phyloP scores from a whole-genome alignment of 2,797 vertebrate species.

The Neopelma chrysocephalum region DNA sequence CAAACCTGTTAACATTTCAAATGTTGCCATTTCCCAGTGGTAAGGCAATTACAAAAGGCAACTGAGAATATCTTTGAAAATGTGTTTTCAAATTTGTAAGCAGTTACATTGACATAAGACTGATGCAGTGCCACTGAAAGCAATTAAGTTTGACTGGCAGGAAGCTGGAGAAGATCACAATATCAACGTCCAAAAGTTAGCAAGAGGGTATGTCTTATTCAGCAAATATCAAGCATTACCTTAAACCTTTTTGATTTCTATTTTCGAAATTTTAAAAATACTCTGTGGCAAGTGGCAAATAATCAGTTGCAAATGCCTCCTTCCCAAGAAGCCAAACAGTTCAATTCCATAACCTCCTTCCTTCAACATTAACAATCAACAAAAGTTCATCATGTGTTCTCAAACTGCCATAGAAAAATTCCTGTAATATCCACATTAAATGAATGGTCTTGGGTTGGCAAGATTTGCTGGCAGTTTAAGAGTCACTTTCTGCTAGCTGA shows the following conservation, averaged over 20 bases:
- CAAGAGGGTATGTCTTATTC: background rate
- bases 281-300: background rate
- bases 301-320: background rate
- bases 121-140: background rate
- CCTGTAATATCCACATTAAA: background rate
- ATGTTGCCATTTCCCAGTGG: background rate
- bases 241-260: background rate
- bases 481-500: background rate
- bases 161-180: background rate
- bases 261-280: background rate
- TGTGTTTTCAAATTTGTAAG: background rate
- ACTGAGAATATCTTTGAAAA: background rate
- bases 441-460: background rate
- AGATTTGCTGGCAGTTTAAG: background rate
- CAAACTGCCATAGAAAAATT: background rate
- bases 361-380: background rate
- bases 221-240: background rate
- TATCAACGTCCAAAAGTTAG: background rate
- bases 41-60: background rate
- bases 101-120: background rate
- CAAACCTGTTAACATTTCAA: background rate
- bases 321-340: background rate
- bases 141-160: background rate
- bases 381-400: background rate
- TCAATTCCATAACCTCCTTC: background rate